phyloP scores from a whole-genome alignment of 2,797 vertebrate species.

The Anguilla anguilla region DNA sequence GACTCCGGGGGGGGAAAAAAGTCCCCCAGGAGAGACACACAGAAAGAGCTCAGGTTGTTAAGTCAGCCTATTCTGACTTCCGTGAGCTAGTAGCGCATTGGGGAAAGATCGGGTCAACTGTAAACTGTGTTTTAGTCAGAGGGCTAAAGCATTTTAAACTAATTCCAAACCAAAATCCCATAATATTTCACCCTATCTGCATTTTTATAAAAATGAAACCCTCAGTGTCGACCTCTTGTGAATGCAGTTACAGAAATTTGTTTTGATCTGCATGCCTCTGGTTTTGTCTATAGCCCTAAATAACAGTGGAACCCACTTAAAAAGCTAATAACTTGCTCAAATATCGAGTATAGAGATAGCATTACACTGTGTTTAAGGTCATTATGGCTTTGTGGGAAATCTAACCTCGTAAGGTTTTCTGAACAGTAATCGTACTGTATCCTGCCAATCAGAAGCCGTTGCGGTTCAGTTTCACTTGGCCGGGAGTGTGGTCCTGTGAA shows the following conservation, averaged over 20 bases:
- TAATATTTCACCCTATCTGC: neutral
- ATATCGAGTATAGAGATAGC: neutral
- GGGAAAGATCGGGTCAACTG: neutral
- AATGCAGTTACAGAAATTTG: neutral
- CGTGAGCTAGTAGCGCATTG: neutral
- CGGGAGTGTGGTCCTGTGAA: neutral
- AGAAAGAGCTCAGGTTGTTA: neutral
- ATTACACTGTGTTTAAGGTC: neutral
- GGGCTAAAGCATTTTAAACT: neutral
- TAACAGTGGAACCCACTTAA: neutral
- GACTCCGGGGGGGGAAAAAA: neutral
- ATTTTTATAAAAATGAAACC: neutral
- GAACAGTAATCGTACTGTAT: slow-evolving; percentile 20
- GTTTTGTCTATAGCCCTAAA: neutral
- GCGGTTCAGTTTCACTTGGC: slow-evolving; percentile 23
- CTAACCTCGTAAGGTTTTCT: slow-evolving; percentile 26
- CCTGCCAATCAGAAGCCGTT: slow-evolving; percentile 27
- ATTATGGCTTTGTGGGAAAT: slow-evolving; percentile 20
- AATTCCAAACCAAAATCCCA: neutral
- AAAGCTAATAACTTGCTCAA: neutral
- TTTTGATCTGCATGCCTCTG: neutral
- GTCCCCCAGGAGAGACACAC: neutral
- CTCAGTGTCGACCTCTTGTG: neutral
- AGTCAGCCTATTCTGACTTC: neutral
- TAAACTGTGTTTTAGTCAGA: neutral